These are phyloP conservation scores for Taxidea taxus DNA, from an alignment of 2,113 vertebrate species.

Conservation along the genomic window DNA sequence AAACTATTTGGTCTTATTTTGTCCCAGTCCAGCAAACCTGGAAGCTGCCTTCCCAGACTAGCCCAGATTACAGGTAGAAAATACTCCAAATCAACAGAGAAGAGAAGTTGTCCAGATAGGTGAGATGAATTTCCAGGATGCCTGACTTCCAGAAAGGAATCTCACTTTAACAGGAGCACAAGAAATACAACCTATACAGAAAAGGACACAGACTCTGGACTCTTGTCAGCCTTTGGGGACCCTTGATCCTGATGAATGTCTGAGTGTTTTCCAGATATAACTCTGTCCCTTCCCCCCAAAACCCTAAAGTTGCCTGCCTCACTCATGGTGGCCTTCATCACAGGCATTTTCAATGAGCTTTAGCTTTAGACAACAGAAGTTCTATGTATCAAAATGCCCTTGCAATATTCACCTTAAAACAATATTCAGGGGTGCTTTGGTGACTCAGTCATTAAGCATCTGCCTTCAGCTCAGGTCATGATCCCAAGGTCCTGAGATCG, in stretches of 20 bases:
- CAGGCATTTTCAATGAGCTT: neutral
- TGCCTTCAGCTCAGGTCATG: no score
- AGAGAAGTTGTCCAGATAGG: neutral
- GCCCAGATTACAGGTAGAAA: neutral
- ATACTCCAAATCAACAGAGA: neutral
- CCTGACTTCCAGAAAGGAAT: neutral
- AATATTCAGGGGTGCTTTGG: neutral
- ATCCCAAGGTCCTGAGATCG: no score
- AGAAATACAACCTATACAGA: neutral
- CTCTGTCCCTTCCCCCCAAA: neutral
- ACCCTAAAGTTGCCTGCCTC: neutral
- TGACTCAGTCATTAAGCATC: no score
- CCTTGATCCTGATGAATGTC: neutral
- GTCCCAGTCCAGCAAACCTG: neutral
- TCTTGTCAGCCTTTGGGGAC: neutral
- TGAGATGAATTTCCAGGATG: neutral
- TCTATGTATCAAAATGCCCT: neutral
- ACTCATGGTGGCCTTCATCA: neutral
- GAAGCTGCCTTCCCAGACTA: neutral
- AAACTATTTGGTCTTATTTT: neutral
- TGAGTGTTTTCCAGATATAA: neutral
- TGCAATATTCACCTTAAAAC: conserved; percentile 16
- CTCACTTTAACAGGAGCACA: neutral
- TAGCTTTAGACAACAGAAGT: neutral
- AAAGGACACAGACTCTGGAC: neutral